These are phyloP conservation scores for Heterocephalus glaber DNA, from an alignment of 2,113 vertebrate genomes.

Conservation along the genomic window DNA sequence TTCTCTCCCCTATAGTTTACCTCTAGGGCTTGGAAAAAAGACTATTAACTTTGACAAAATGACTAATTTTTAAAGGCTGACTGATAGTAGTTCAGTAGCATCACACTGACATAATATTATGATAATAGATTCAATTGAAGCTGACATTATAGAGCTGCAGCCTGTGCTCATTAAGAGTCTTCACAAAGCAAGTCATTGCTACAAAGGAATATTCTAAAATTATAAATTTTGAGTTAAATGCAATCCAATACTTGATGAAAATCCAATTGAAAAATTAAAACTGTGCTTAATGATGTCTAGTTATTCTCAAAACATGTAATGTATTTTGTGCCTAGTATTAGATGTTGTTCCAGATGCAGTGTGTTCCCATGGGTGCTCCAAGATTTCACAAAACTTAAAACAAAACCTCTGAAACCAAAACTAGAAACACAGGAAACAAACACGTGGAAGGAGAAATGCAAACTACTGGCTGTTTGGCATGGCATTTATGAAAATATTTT, in stretches of 20 bases:
- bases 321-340: background rate
- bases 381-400: background rate
- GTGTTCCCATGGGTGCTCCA: background rate
- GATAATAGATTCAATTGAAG: conserved; percentile 31
- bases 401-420: background rate
- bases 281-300: conserved; percentile 12
- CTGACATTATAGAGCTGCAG: background rate
- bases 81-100: background rate
- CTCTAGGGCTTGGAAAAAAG: background rate
- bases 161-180: conserved; percentile 41
- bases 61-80: background rate
- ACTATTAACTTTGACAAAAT: conserved; percentile 29
- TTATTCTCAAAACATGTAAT: background rate
- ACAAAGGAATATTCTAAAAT: conserved; percentile 43
- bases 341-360: background rate
- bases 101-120: background rate
- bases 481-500: conserved; percentile 44
- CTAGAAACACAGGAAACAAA: background rate
- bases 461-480: background rate
- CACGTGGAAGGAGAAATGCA: background rate
- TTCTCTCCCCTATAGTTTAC: background rate
- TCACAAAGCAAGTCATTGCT: conserved; percentile 15
- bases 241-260: background rate
- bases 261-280: conserved; percentile 34
- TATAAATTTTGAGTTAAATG: conserved; percentile 5